Percentiles rank a stretch among this genome's conserved stretches.
Conservation (phyloP, 2,113 vertebrate species). For the Merops nubicus region DNA sequence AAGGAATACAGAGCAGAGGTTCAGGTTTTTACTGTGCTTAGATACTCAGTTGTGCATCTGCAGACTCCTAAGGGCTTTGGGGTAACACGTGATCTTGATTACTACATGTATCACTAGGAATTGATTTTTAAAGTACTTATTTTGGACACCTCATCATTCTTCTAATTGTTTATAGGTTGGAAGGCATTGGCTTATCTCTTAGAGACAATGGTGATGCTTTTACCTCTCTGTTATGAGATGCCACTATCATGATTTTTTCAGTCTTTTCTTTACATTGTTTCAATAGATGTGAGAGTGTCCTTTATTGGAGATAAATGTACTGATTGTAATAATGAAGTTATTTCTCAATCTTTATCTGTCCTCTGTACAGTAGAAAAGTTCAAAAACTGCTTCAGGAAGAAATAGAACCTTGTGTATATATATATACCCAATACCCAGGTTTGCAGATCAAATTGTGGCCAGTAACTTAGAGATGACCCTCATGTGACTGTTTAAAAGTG, state of each 20-base stretch:
- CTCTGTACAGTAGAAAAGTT: neutral
- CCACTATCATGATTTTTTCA: neutral
- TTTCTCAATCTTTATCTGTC: neutral
- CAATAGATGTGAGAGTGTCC: neutral
- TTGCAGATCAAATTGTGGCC: neutral
- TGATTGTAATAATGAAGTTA: neutral
- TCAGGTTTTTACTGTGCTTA: neutral
- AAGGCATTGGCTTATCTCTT: neutral
- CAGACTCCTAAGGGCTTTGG: neutral
- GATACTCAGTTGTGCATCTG: neutral
- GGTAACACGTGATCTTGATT: neutral
- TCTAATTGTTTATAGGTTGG: neutral
- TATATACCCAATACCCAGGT: neutral
- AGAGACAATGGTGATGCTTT: neutral
- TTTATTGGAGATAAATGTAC: neutral
- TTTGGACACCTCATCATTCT: neutral
- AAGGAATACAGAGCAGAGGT: neutral
- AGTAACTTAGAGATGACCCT: neutral
- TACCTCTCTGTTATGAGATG: neutral
- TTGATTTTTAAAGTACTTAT: neutral
- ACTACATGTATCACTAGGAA: neutral
- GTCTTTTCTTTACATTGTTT: neutral
- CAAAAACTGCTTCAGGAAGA: neutral
- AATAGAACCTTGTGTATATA: neutral
- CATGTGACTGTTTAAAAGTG: neutral